Evolutionary conservation across 1,140 invertebrate species (phyloP).

Genomic region (Rhopalosiphum padi): DNA sequence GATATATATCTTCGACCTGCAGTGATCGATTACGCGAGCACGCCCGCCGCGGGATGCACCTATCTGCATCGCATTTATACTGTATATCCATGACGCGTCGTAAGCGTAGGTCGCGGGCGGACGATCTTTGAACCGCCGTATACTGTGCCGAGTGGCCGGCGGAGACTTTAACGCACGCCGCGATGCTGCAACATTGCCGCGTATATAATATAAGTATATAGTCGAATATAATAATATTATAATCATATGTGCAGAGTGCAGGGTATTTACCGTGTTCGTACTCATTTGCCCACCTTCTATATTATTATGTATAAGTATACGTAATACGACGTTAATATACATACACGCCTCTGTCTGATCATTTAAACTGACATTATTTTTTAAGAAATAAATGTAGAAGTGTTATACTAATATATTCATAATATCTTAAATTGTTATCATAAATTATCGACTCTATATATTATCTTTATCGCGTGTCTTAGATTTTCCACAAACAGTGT

Average conservation of each 20-base stretch:
- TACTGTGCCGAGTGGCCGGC: background rate
- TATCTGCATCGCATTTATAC: background rate
- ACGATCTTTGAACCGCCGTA: conserved; percentile 42
- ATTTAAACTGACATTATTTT: too few relatives aligned
- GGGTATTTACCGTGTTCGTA: background rate
- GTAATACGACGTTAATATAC: background rate
- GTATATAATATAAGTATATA: background rate
- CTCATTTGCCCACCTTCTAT: background rate
- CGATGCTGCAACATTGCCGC: background rate
- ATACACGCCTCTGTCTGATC: too few relatives aligned
- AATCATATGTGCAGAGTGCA: background rate
- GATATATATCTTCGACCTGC: background rate
- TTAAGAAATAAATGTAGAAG: too few relatives aligned
- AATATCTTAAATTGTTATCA: too few relatives aligned
- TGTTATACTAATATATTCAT: too few relatives aligned
- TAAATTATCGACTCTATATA: too few relatives aligned
- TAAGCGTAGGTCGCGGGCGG: background rate
- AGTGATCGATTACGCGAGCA: conserved; percentile 19
- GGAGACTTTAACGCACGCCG: conserved; percentile 40
- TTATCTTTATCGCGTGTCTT: too few relatives aligned
- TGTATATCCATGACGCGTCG: background rate
- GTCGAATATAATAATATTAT: background rate
- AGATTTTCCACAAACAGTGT: too few relatives aligned
- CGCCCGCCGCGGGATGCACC: background rate
- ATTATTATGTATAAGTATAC: background rate